Evolutionary conservation across 2,113 vertebrate genomes (phyloP).

Genomic region (Tupaia tana): DNA sequence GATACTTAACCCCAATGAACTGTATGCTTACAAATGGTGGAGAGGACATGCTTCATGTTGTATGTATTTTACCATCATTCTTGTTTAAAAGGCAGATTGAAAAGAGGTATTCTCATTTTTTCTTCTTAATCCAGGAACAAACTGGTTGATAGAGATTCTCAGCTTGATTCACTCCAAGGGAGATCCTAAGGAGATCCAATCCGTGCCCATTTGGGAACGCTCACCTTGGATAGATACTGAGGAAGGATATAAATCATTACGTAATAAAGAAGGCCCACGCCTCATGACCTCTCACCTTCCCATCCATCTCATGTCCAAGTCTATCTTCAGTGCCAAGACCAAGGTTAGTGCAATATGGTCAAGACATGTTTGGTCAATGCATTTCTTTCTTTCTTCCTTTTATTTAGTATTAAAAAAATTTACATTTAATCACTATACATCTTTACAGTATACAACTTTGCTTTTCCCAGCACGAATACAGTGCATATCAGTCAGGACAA

Average conservation of each 20-base stretch:
- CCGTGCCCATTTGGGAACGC: slow-evolving; percentile 87
- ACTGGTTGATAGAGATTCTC: slow-evolving; percentile 90
- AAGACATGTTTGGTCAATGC: not conserved
- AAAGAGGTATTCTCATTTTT: not conserved
- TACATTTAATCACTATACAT: no score
- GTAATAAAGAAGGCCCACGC: not conserved
- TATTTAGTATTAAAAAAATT: no score
- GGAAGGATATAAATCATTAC: fast-evolving
- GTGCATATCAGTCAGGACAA: no score
- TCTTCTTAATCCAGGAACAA: slow-evolving; percentile 59
- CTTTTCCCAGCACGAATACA: no score
- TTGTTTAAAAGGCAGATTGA: not conserved
- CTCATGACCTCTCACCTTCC: slow-evolving; percentile 85
- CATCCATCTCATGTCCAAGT: slow-evolving; percentile 82
- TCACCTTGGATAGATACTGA: slow-evolving; percentile 81
- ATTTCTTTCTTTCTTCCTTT: not conserved
- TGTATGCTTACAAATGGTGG: not conserved
- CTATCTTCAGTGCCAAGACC: slow-evolving; percentile 80
- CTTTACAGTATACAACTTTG: no score
- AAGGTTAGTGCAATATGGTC: slow-evolving; percentile 79
- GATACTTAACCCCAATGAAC: not conserved
- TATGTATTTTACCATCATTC: not conserved
- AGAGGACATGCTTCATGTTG: not conserved
- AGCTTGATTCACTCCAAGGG: slow-evolving; percentile 86
- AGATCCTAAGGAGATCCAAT: slow-evolving; percentile 84